Conservation (phyloP, 2,888 invertebrate species). For the Bhutanitis thaidina region DNA sequence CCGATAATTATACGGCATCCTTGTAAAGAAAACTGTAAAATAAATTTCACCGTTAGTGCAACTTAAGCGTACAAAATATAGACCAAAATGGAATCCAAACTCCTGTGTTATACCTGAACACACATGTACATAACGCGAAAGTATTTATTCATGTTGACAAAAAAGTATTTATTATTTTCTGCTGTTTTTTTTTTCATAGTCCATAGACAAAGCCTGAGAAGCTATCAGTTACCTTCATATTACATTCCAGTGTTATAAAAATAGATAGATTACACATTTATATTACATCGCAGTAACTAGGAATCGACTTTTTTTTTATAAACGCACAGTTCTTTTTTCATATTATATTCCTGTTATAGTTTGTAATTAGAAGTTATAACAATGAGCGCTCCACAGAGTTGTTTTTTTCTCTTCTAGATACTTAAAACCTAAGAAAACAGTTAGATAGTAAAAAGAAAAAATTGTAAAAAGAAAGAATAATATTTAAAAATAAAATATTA, state of each 20-base stretch:
- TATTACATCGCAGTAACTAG: constrained; percentile 24
- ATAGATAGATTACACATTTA: constrained; percentile 25
- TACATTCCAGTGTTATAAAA: constrained; percentile 55
- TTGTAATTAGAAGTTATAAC: constrained; percentile 32
- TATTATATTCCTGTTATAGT: constrained; percentile 47
- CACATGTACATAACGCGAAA: constrained; percentile 50
- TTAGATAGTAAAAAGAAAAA: constrained; percentile 58
- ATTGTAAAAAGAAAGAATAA: constrained; percentile 40
- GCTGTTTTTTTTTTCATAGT: constrained; percentile 34
- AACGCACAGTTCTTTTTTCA: constrained; percentile 44
- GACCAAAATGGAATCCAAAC: constrained; percentile 73
- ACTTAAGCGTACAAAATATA: constrained; percentile 73
- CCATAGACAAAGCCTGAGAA: constrained; percentile 64
- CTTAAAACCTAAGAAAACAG: constrained; percentile 46
- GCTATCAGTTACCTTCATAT: constrained; percentile 60
- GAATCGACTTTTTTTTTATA: constrained; percentile 27
- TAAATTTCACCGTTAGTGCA: constrained; percentile 59
- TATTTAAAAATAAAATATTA: constrained; percentile 47
- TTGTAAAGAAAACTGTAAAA: constrained; percentile 29
- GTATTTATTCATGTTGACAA: constrained; percentile 62
- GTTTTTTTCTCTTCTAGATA: constrained; percentile 40
- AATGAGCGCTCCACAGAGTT: constrained; percentile 26
- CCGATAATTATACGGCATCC: constrained; percentile 34
- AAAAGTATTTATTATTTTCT: constrained; percentile 39
- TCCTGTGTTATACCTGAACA: constrained; percentile 45